Evolutionary conservation across 2,797 vertebrate genomes (phyloP).

Genomic region (Falco novaeseelandiae): DNA sequence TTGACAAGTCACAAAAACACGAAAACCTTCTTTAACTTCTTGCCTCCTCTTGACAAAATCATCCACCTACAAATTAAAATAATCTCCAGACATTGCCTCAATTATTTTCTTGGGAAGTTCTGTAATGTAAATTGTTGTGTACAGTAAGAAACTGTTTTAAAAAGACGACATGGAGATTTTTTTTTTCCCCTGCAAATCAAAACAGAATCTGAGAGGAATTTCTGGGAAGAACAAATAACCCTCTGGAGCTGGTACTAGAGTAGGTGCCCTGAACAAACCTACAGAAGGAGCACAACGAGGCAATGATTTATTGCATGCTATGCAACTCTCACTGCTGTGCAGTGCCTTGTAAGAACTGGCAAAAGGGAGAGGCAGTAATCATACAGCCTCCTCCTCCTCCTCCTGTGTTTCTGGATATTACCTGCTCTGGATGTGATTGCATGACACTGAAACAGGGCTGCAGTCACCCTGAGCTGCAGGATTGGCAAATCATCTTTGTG

Average conservation of each 20-base stretch:
- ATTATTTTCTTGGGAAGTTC: neutral
- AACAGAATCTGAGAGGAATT: constrained; percentile 13
- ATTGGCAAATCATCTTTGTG: neutral
- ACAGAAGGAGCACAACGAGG: constrained; percentile 58
- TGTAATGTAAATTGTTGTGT: neutral
- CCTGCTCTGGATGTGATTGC: neutral
- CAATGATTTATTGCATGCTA: constrained; percentile 29
- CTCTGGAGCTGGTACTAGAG: neutral
- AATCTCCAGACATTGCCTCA: neutral
- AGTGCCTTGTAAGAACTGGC: neutral
- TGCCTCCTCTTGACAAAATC: neutral
- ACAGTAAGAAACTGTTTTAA: neutral
- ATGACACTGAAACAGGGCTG: neutral
- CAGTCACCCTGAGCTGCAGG: neutral
- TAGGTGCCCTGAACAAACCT: constrained; percentile 52
- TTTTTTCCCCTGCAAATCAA: neutral
- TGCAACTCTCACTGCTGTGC: constrained; percentile 5
- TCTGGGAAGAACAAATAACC: constrained; percentile 28
- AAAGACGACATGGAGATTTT: neutral
- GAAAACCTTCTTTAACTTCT: neutral
- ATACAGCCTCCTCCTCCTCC: constrained; percentile 8
- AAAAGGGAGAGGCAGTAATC: constrained; percentile 34
- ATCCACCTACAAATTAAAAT: constrained; percentile 6
- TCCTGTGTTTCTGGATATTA: neutral
- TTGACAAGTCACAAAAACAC: constrained; percentile 9